Conservation (phyloP, 2,888 invertebrate genomes). For the Diarsia dahlii region DNA sequence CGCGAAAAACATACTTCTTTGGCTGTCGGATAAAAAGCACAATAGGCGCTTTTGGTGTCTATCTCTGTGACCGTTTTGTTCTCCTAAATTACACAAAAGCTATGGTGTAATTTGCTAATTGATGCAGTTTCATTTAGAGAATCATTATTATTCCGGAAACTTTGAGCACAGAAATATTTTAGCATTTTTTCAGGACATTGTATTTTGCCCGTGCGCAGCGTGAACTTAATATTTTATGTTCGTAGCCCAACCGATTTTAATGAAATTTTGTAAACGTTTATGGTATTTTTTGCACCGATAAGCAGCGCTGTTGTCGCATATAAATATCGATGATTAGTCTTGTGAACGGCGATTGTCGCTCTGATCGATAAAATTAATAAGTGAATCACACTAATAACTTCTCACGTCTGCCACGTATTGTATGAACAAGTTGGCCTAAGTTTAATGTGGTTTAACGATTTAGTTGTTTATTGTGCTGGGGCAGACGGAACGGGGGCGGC, state of each 20-base stretch:
- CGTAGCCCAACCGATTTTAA: neutral
- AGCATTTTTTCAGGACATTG: neutral
- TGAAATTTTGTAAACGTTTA: neutral
- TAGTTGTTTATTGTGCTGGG: conserved; percentile 59
- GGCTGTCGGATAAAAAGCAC: too few species aligned
- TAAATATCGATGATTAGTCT: neutral
- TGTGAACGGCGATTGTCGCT: neutral
- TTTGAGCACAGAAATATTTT: neutral
- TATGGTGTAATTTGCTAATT: neutral
- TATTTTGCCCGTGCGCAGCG: neutral
- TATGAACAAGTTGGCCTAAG: conserved; percentile 18
- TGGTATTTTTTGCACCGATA: neutral
- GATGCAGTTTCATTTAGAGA: neutral
- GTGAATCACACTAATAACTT: neutral
- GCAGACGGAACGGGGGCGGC: conserved; percentile 70
- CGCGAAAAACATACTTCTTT: too few species aligned
- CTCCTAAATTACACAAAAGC: neutral
- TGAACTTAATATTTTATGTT: neutral
- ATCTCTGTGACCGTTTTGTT: neutral
- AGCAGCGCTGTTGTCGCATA: neutral
- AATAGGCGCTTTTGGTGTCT: neutral
- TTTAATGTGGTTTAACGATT: conserved; percentile 50
- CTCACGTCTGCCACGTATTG: neutral
- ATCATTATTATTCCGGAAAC: neutral
- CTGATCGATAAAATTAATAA: conserved; percentile 12